Conservation (phyloP, 2,797 vertebrate species). For the Petrocephalus sullivani region DNA sequence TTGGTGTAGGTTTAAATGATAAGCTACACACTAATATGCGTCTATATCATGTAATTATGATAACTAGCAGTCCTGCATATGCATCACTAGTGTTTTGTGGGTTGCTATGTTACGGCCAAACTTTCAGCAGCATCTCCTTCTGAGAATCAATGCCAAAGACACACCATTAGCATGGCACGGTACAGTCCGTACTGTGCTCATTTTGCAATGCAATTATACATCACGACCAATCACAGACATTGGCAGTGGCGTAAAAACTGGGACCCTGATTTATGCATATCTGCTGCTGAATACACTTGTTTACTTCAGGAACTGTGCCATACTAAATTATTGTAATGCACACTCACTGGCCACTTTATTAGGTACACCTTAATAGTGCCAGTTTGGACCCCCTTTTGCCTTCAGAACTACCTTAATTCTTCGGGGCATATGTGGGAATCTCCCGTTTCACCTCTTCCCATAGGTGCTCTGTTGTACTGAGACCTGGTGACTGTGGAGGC, state of each 20-base stretch:
- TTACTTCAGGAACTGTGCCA: neutral
- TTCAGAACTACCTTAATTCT: neutral
- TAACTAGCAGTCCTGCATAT: neutral
- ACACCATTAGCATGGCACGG: neutral
- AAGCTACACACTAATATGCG: neutral
- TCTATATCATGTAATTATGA: neutral
- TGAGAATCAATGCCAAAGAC: neutral
- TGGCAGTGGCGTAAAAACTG: neutral
- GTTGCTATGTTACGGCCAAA: neutral
- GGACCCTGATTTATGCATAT: neutral
- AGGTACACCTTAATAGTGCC: neutral
- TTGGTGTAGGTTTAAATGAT: neutral
- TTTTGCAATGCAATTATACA: slow-evolving; percentile 3
- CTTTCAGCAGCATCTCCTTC: neutral
- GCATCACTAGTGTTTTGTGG: neutral
- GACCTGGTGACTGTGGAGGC: neutral
- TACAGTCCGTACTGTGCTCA: neutral
- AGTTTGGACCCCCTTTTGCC: neutral
- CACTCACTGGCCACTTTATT: neutral
- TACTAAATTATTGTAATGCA: neutral
- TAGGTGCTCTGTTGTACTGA: neutral
- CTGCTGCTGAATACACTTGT: neutral
- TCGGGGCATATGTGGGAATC: neutral
- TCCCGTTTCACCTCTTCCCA: neutral
- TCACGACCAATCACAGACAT: neutral